Base-by-base conservation (phyloP, 2,113 vertebrate genomes). In the Oreochromis aureus region DNA sequence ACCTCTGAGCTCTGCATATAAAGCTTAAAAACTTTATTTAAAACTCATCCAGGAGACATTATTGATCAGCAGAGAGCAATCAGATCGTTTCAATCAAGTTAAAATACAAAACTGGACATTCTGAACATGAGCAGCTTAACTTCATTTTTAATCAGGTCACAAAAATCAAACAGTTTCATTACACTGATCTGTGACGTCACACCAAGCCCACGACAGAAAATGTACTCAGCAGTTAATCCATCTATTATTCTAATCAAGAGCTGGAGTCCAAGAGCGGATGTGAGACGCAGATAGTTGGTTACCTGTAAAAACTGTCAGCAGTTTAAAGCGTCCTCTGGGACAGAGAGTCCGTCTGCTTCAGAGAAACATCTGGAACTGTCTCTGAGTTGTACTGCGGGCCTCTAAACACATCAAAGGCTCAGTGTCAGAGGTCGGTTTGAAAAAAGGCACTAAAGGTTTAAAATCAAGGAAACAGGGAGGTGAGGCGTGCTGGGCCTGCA, bases 331-430 rank as follows among this genome's bases (percentile, higher is more conserved):
- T 71, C 63, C 61, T n/a, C 10, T 44, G 63, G 7, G 63, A 55
- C 10, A 44, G 53, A n/a, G 13, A 48, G 44, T 46, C 12, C 44
- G 44, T 12, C 12, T 46, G 44, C 5, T 46, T 46, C 44, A 46
- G 44, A 41, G 10, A n/a, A 36, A 76, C 69, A 76, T 5, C 69
- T 76, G 69, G 15, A 48, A 30, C 69, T 71, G 63, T 71, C 63
- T 3, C 36, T 71, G 36, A 71, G 66, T 1, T 44, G n/a, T 22
- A 15, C 12, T 71, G 12, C 5, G n/a, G 39, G 10, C 5, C 66
- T 6, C 0, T 2, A 30, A 30, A 76, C 22, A 76, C 69, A 30
- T 18, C 44, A 48, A 30, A 73, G 41, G 41, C 22, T 46, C 13
- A 6, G 22, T 1, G 8, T 73, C 63, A 44, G 66, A 44, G 66